Percentiles rank a stretch among this genome's conserved stretches.
Evolutionary conservation across 2,113 vertebrate species (phyloP).

Genomic region (Charina bottae): DNA sequence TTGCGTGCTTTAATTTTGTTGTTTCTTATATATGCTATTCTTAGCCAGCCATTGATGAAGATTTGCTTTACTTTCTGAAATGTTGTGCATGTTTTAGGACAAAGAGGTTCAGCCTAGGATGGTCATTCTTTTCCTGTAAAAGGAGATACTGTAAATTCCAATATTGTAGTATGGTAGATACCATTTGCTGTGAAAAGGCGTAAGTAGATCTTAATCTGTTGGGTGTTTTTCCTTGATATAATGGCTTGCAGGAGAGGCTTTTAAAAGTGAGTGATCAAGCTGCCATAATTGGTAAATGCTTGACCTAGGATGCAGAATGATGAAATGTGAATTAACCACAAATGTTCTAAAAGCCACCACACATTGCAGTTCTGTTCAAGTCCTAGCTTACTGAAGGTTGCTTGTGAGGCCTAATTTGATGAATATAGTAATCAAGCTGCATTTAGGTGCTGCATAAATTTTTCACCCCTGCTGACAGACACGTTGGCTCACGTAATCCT

Average conservation of each 20-base stretch:
- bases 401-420: conserved; percentile 68
- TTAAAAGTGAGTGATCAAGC: conserved; percentile 57
- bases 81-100: neutral
- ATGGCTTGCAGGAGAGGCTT: conserved; percentile 31
- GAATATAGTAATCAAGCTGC: conserved; percentile 71
- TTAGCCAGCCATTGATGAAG: conserved; percentile 47
- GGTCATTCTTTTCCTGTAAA: conserved; percentile 14
- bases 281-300: conserved; percentile 59
- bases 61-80: conserved; percentile 28
- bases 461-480: conserved; percentile 73
- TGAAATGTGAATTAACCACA: conserved; percentile 57
- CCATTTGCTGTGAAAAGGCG: neutral
- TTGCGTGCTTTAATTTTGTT: conserved; percentile 27
- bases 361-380: conserved; percentile 42
- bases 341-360: conserved; percentile 43
- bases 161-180: conserved; percentile 26
- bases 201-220: conserved; percentile 42
- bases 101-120: neutral
- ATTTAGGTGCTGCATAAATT: conserved; percentile 73
- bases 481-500: conserved; percentile 67
- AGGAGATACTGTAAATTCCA: conserved; percentile 15
- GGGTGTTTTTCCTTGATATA: conserved; percentile 14
- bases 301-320: conserved; percentile 42
- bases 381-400: conserved; percentile 56
- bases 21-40: neutral